These are phyloP conservation scores for Diabrotica undecimpunctata DNA, from an alignment of 1,140 invertebrate genomes.

Conservation along the genomic window DNA sequence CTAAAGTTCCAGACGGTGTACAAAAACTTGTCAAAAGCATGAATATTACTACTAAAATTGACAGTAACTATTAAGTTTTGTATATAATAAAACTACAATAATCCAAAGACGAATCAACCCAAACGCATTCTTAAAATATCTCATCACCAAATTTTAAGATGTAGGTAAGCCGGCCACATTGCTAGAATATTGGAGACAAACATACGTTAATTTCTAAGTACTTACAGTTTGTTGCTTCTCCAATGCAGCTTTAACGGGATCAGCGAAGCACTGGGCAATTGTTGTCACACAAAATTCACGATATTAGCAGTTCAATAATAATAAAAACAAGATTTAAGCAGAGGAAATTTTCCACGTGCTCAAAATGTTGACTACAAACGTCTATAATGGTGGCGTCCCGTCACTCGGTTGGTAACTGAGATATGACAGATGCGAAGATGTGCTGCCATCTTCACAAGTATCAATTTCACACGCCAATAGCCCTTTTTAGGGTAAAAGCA, in stretches of 20 bases:
- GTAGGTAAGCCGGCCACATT: constrained; percentile 1
- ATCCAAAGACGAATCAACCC: no score
- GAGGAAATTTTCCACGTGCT: constrained; percentile 28
- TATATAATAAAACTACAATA: no score
- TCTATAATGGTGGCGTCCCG: constrained; percentile 21
- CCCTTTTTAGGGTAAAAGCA: no score
- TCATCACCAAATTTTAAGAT: not conserved
- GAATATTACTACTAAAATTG: no score
- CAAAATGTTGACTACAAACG: constrained; percentile 24
- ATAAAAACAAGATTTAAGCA: constrained; percentile 19
- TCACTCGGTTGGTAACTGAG: not conserved
- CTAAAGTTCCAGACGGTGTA: no score
- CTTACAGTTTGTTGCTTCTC: constrained; percentile 27
- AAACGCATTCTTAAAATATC: constrained; percentile 1
- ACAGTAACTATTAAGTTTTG: no score
- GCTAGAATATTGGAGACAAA: not conserved
- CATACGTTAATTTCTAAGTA: constrained; percentile 13
- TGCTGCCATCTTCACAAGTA: not conserved
- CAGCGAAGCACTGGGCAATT: not conserved
- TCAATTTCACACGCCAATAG: no score
- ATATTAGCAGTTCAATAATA: not conserved
- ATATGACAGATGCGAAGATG: not conserved
- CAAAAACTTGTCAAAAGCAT: no score
- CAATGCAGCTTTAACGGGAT: constrained; percentile 19
- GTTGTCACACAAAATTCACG: constrained; percentile 24